Conservation (phyloP, 2,888 invertebrate species). For the Ditula angustiorana region DNA sequence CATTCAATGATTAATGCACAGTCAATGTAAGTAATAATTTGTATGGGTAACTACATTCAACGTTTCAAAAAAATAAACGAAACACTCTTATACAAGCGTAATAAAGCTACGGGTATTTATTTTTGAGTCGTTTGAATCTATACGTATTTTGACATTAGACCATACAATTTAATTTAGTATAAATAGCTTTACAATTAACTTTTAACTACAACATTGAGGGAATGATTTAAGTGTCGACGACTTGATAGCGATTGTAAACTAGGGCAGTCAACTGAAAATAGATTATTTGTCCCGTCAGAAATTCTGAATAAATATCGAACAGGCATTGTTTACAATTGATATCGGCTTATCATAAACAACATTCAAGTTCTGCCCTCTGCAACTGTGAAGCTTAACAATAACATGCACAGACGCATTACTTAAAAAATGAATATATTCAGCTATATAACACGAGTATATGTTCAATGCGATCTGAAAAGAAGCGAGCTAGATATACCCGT, state of each 20-base stretch:
- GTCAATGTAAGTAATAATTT: too few species aligned
- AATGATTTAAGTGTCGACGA: background rate
- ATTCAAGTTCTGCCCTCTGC: background rate
- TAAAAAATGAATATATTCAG: background rate
- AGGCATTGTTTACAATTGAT: conserved; percentile 31
- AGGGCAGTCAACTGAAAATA: conserved; percentile 29
- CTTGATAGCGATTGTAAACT: conserved; percentile 10
- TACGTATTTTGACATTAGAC: too few species aligned
- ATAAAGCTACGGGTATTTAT: too few species aligned
- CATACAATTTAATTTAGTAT: too few species aligned
- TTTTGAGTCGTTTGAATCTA: too few species aligned
- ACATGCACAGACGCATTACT: background rate
- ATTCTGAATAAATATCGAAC: too few species aligned
- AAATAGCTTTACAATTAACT: background rate
- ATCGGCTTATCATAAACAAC: conserved; percentile 20
- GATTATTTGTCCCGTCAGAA: conserved; percentile 13
- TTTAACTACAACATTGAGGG: background rate
- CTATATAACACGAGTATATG: background rate
- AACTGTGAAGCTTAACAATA: background rate
- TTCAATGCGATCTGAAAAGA: background rate
- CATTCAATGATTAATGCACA: too few species aligned
- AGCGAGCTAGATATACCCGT: background rate
- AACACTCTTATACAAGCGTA: too few species aligned
- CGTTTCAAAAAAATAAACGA: too few species aligned
- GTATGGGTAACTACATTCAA: too few species aligned